Base-by-base conservation (phyloP, 1,140 invertebrate genomes). In the Paralvinella palmiformis region DNA sequence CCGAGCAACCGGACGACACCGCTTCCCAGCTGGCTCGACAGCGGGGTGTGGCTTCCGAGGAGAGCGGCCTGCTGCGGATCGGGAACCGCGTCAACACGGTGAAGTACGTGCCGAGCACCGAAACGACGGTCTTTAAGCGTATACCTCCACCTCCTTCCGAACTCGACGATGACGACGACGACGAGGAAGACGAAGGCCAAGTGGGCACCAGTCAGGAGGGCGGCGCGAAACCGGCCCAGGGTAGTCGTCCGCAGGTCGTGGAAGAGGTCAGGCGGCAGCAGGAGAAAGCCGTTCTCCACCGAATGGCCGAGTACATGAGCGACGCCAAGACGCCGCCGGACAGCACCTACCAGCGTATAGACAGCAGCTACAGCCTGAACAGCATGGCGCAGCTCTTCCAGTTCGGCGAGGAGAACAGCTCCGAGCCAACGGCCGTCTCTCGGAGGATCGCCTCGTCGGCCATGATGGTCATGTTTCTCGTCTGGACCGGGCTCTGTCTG, bases 261-360 rank as follows among this genome's bases (percentile, higher is more conserved):
- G 37, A 41, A n/a, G 10, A 10, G 10, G 37, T n/a, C 10, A 41
- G n/a, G 37, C 10, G n/a, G 37, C 37, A 10, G 37, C 10, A n/a
- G 10, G 37, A 41, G n/a, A 41, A n/a, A n/a, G 10, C 10, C 10
- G 37, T 41, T n/a, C 37, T 41, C 37, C 10, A 41, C 10, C 37
- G 37, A 10, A 41, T 41, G 37, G 37, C 37, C n/a, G 10, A 41
- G 37, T 41, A 13, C 10, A 41, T 41, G 37, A 41, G 10, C 10
- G 37, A 41, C n/a, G 10, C n/a, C 10, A 37, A 44, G 56, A 33
- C 6, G 10, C 57, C 22, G 20, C 6, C 31, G 22, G 57, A 44
- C 35, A 48, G 59, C 17, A 55, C 58, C 17, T 65, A 62, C 48
- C 59, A 65, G 1, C 45, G 57, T 3, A 53, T 65, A 15, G 64